Evolutionary conservation across 2,888 invertebrate species (phyloP).

Genomic region (Agrochola litura): DNA sequence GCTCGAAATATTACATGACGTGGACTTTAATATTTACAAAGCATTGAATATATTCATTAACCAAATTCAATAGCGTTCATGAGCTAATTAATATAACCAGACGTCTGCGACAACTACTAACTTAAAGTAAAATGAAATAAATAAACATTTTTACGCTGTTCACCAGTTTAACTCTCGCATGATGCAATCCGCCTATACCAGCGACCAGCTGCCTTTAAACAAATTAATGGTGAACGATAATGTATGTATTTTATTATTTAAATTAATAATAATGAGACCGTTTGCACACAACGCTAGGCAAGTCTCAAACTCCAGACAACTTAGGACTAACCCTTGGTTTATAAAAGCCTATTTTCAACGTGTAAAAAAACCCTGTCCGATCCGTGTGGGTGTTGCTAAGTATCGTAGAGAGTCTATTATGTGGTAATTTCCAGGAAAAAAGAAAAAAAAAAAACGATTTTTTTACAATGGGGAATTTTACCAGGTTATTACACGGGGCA

Average conservation of each 20-base stretch:
- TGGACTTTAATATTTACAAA: slow-evolving; percentile 32
- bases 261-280: slow-evolving; percentile 15
- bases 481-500: no score
- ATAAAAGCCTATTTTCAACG: no score
- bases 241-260: slow-evolving; percentile 21
- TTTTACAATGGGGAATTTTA: no score
- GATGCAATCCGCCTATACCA: slow-evolving; percentile 56
- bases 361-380: no score
- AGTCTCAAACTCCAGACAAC: background rate
- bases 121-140: slow-evolving; percentile 22
- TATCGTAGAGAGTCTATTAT: no score
- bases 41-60: background rate
- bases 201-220: slow-evolving; percentile 60
- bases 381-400: no score
- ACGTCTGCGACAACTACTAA: slow-evolving; percentile 20
- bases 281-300: slow-evolving; percentile 23
- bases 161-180: slow-evolving; percentile 23
- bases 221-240: slow-evolving; percentile 30
- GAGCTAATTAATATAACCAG: background rate
- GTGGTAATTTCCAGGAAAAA: no score
- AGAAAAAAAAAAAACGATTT: no score
- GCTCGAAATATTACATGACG: slow-evolving; percentile 16
- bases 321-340: background rate
- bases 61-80: background rate
- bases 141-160: slow-evolving; percentile 2